A percentile compares a stretch with the other conserved stretches of the same genome.
Conservation (phyloP, 1,140 invertebrate genomes). For the Drepana arcuata region DNA sequence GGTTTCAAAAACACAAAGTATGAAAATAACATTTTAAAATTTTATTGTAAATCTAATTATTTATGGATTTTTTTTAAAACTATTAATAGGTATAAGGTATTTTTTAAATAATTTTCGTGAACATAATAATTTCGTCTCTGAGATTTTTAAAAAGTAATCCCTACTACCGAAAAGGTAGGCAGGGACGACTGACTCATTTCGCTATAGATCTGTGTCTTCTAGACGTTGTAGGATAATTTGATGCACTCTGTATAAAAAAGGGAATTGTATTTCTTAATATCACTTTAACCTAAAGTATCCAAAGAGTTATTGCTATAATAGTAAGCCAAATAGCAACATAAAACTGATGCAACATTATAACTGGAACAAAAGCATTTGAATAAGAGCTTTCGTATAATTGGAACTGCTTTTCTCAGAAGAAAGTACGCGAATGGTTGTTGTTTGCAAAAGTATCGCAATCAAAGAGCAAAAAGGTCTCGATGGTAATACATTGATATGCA, state of each 20-base stretch:
- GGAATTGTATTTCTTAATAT: no score
- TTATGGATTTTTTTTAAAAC: no score
- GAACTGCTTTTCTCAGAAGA: slow-evolving; percentile 8
- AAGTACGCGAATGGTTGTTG: slow-evolving; percentile 6
- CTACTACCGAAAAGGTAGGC: no score
- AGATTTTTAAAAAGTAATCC: no score
- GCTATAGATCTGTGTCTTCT: no score
- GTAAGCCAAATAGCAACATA: background rate
- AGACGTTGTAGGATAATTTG: background rate
- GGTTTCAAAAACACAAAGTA: no score
- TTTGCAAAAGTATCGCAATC: slow-evolving; percentile 12
- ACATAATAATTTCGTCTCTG: no score
- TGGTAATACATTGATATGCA: slow-evolving; percentile 1
- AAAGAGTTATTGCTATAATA: background rate
- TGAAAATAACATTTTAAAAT: no score
- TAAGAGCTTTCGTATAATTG: slow-evolving; percentile 11
- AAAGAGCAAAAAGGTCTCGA: slow-evolving; percentile 1
- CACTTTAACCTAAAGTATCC: background rate
- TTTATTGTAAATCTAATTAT: no score
- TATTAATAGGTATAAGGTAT: no score
- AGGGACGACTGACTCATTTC: no score
- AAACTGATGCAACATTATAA: background rate
- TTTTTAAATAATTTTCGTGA: no score
- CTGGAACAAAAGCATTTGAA: background rate
- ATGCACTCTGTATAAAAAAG: background rate